Base-by-base conservation (phyloP, 1,140 invertebrate genomes). In the Melitaea cinxia region DNA sequence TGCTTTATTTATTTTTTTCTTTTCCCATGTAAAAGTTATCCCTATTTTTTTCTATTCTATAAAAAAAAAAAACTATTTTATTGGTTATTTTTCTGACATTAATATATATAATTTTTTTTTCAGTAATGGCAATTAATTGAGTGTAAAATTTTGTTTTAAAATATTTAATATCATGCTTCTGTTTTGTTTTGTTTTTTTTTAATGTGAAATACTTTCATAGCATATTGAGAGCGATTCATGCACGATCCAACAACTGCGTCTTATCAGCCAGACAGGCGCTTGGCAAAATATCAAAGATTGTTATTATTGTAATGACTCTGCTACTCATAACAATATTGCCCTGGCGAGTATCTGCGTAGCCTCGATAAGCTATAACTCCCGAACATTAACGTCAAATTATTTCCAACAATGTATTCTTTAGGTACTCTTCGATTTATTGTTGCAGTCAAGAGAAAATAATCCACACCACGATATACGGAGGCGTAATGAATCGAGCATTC, bases 251-350 rank as follows among this genome's bases (percentile, higher is more conserved):
- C 76, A 70, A 86, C 79, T 75, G 70, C 61, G 56, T 65, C 45
- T 72, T 58, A 65, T 75, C 69, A 67, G 68, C 64, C 54, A 57
- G 82, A 86, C 80, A 80, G 72, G 61, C 71, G 79, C 75, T 89
- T 90, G 88, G 86, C 88, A 89, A 64, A 52, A 65, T 55, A 67
- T 82, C 81, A 80, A 75, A 80, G 70, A 84, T 84, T 88, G 80
- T 87, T 86, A 87, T 90, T 84, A 85, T 78, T 66, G 77, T 79
- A 85, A 89, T 80, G 80, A 80, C 70, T 82, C 61, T 68, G 73
- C 73, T 68, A 86, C 85, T 90, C 88, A 90, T 90, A 90, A 82
- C 74, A 80, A 65, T 73, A 82, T 82, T 77, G 79, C 80, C 74
- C 82, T 79, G 82, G 78, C 75, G 78, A 82, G 82, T 73, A 78